These are phyloP conservation scores for Mallateleia sp. DNA, from an alignment of 2,888 invertebrate species.

Conservation along the genomic window DNA sequence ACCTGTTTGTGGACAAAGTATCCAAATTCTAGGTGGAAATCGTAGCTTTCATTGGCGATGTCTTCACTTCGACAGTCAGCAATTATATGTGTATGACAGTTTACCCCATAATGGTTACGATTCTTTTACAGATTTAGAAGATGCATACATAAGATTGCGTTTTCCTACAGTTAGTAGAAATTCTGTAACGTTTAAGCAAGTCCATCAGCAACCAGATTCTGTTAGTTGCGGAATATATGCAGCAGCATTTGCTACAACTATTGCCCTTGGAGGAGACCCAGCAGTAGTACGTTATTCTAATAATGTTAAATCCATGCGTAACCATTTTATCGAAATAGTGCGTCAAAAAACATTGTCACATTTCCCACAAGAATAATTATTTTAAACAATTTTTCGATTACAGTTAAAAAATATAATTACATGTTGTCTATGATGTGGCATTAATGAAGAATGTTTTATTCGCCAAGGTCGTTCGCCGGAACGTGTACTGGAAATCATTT, in stretches of 20 bases:
- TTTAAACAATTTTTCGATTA: too few species aligned
- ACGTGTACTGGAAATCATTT: too few species aligned
- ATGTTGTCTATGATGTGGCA: too few species aligned
- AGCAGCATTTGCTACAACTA: conserved; percentile 66
- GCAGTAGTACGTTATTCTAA: not conserved
- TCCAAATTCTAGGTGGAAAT: not conserved
- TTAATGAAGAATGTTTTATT: too few species aligned
- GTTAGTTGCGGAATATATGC: conserved; percentile 20
- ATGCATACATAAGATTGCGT: conserved; percentile 11
- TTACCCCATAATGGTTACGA: not conserved
- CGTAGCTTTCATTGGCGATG: not conserved
- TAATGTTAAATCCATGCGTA: not conserved
- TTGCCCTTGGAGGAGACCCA: conserved; percentile 60
- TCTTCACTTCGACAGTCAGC: not conserved
- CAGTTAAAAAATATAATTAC: too few species aligned
- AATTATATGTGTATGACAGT: not conserved
- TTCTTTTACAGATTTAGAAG: not conserved
- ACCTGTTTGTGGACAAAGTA: not conserved
- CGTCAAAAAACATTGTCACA: not conserved
- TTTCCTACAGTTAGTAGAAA: not conserved
- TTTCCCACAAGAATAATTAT: not conserved
- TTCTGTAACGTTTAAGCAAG: not conserved
- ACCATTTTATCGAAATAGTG: conserved; percentile 5
- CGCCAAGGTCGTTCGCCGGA: too few species aligned
- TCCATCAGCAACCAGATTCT: not conserved